These are phyloP conservation scores for Drosophila maculinotata DNA, from an alignment of 2,888 invertebrate species.

Conservation along the genomic window DNA sequence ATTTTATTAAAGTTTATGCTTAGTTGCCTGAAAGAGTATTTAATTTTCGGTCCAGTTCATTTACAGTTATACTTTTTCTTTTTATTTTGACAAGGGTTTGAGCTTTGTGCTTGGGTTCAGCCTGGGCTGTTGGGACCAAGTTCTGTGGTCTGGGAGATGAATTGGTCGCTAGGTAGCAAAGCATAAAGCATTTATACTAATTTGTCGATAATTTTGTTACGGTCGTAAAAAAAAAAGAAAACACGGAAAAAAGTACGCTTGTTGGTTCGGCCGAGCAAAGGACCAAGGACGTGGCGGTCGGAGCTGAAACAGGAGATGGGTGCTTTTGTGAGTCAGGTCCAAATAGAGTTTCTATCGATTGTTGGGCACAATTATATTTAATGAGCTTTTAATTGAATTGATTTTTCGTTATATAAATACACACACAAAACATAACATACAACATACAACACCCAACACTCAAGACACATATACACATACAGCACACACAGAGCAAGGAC, in stretches of 20 bases:
- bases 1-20: too few species aligned
- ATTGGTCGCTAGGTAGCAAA: conserved; percentile 44
- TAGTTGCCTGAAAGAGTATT: too few species aligned
- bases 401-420: conserved; percentile 53
- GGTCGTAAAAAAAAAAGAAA: conserved; percentile 48
- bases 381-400: conserved; percentile 77
- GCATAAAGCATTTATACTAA: conserved; percentile 75
- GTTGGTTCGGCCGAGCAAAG: conserved; percentile 3
- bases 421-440: conserved; percentile 13
- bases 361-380: conserved; percentile 65
- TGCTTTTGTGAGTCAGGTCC: conserved; percentile 31
- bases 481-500: conserved; percentile 3
- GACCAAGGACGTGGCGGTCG: conserved; percentile 9
- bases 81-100: conserved; percentile 59
- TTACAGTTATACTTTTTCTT: conserved; percentile 12
- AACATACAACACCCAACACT: conserved; percentile 2
- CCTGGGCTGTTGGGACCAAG: conserved; percentile 26
- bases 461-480: conserved; percentile 7
- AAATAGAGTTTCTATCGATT: conserved; percentile 67
- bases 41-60: background rate
- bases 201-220: conserved; percentile 74
- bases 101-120: conserved; percentile 11
- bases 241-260: conserved; percentile 3
- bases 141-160: conserved; percentile 24
- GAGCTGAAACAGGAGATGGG: conserved; percentile 16